These are phyloP conservation scores for Dynastes grantii DNA, from an alignment of 2,888 invertebrate species.

Conservation along the genomic window DNA sequence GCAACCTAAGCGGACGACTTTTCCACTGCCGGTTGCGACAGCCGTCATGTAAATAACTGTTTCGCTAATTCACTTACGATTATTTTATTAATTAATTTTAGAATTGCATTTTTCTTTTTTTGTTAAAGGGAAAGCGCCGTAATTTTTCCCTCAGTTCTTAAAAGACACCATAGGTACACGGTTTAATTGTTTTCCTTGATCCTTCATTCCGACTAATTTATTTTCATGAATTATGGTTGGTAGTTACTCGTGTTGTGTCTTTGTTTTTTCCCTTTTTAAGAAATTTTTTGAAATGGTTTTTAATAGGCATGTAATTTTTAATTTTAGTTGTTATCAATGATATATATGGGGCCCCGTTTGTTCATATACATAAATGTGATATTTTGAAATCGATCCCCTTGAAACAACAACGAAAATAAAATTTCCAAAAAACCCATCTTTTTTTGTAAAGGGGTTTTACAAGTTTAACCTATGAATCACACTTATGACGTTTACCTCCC, in stretches of 20 bases:
- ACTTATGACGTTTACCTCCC: too few species aligned
- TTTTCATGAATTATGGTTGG: constrained; percentile 6
- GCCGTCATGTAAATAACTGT: constrained; percentile 50
- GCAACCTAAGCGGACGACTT: constrained; percentile 26
- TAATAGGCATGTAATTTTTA: background rate
- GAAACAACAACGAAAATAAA: too few species aligned
- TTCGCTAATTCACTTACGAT: constrained; percentile 49
- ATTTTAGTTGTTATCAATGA: constrained; percentile 11
- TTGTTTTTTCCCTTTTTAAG: background rate
- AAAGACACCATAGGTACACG: too few species aligned
- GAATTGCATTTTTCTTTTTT: constrained; percentile 32
- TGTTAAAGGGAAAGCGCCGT: background rate
- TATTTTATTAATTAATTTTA: constrained; percentile 51
- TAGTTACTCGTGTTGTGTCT: background rate
- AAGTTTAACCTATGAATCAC: too few species aligned
- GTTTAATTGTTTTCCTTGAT: constrained; percentile 14
- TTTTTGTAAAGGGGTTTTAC: too few species aligned
- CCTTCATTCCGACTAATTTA: constrained; percentile 20
- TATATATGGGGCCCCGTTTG: background rate
- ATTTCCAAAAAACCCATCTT: too few species aligned
- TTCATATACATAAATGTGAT: too few species aligned
- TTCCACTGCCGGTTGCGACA: constrained; percentile 1
- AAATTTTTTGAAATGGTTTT: background rate
- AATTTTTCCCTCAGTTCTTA: background rate
- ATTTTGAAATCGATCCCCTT: too few species aligned